Evolutionary conservation across 2,113 vertebrate genomes (phyloP), one percentile per base, ranked within the genome.

Genomic region (Neolamprologus ventralis): DNA sequence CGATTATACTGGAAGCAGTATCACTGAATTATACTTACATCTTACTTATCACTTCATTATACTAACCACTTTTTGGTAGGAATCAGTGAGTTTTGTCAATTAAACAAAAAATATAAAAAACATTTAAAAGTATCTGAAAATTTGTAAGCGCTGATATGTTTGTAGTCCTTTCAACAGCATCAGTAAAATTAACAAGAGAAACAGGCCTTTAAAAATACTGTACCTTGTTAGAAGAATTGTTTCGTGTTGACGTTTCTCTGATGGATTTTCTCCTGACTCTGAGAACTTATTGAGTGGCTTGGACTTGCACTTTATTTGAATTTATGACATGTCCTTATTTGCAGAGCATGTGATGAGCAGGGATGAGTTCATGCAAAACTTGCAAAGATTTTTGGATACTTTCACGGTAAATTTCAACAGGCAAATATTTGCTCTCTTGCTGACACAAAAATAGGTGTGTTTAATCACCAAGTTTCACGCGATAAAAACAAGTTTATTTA

Each of bases 121-220:
- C 0, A 6, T 37, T 65, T 37, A 13, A 37, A 65, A 65, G 11
- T 65, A 7, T 37, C 11, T 68, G 63, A 40, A 68, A 40, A 21
- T 21, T 8, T 19, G 2, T 3, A 35, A 37, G 6, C 0, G 1
- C 33, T 37, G 60, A n/a, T n/a, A 5, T 0, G 19, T n/a, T 37
- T 65, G 33, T n/a, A n/a, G 31, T 65, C 10, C 4, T 11, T 68
- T 68, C 33, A 68, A 19, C 16, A 11, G 13, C 14, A 60, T 40
- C 19, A 68, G 19, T 40, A 5, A 68, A 21, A 68, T 4, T n/a
- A 65, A 4, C 16, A 37, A 5, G 10, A 68, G 19, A 68, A n/a
- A 65, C 17, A n/a, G 0, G 5, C 4, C 19, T 37, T 21, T 65
- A 5, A 65, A 65, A 65, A 37, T 37, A n/a, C 31, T 3, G 0